phyloP scores from a whole-genome alignment of 2,113 vertebrate genomes.

The Elachura formosa region DNA sequence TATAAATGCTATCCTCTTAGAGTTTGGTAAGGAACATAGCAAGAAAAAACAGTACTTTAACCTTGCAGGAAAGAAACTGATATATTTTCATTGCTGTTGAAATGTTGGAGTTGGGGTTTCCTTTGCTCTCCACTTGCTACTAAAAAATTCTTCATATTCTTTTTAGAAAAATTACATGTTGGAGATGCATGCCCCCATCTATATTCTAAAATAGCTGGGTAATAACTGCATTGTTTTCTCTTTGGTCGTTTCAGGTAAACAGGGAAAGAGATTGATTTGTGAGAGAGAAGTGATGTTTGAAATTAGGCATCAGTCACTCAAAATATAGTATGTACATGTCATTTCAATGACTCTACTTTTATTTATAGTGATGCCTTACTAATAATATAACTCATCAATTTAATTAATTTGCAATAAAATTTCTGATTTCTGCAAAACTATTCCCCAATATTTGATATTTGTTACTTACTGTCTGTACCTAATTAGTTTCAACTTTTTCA shows the following conservation, averaged over 20 bases:
- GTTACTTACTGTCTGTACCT: neutral
- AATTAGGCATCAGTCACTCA: neutral
- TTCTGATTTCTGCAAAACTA: neutral
- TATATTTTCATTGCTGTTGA: neutral
- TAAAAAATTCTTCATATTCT: neutral
- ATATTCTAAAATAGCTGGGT: neutral
- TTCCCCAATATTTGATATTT: neutral
- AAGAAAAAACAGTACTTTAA: neutral
- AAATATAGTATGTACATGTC: neutral
- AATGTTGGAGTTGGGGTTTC: neutral
- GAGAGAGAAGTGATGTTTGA: neutral
- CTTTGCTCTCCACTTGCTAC: neutral
- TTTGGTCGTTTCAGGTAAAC: neutral
- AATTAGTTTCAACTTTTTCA: neutral
- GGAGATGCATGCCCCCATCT: neutral
- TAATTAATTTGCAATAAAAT: neutral
- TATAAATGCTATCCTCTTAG: neutral
- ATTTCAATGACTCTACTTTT: neutral
- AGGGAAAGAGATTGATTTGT: neutral
- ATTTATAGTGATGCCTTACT: neutral
- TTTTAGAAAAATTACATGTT: neutral
- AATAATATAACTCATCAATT: neutral
- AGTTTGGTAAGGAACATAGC: neutral
- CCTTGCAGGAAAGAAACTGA: rapidly evolving
- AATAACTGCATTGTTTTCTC: neutral